These are phyloP conservation scores for Marcusenius ussheri DNA, from an alignment of 2,113 vertebrate species.

Conservation along the genomic window DNA sequence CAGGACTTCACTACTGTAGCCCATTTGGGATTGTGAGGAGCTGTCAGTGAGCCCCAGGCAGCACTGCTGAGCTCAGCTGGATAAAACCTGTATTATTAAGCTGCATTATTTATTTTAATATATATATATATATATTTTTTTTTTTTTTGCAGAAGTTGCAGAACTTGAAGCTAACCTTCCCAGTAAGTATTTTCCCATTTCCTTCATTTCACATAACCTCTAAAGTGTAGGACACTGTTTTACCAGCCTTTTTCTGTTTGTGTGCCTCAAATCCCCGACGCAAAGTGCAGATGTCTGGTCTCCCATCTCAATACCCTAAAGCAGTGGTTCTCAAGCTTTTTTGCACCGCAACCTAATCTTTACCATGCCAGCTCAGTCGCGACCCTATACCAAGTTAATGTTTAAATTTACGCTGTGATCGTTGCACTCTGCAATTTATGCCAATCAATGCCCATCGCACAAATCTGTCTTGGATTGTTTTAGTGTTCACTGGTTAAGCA, in stretches of 20 bases:
- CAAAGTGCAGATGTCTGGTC: background rate
- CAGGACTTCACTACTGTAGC: background rate
- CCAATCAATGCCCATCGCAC: too few relatives aligned
- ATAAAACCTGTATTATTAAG: background rate
- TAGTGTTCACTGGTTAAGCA: too few relatives aligned
- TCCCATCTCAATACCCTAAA: background rate
- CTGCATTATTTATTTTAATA: background rate
- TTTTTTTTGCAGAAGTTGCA: constrained; percentile 82
- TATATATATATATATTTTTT: too few relatives aligned
- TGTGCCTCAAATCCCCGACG: background rate
- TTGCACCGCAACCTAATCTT: too few relatives aligned
- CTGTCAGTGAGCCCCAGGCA: background rate
- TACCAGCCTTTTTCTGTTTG: background rate
- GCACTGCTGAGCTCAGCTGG: background rate
- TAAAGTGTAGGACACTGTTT: background rate
- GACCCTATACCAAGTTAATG: too few relatives aligned
- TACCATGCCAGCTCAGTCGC: too few relatives aligned
- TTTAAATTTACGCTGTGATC: too few relatives aligned
- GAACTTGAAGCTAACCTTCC: constrained; percentile 96
- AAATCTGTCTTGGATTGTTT: too few relatives aligned
- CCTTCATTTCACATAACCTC: background rate
- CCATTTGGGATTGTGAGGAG: background rate
- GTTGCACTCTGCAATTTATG: too few relatives aligned
- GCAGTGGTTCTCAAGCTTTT: too few relatives aligned
- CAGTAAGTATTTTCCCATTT: constrained; percentile 70